Percentiles rank a stretch among this genome's conserved stretches.
phyloP scores from a whole-genome alignment of 2,113 vertebrate species.

The Xiphophorus maculatus region DNA sequence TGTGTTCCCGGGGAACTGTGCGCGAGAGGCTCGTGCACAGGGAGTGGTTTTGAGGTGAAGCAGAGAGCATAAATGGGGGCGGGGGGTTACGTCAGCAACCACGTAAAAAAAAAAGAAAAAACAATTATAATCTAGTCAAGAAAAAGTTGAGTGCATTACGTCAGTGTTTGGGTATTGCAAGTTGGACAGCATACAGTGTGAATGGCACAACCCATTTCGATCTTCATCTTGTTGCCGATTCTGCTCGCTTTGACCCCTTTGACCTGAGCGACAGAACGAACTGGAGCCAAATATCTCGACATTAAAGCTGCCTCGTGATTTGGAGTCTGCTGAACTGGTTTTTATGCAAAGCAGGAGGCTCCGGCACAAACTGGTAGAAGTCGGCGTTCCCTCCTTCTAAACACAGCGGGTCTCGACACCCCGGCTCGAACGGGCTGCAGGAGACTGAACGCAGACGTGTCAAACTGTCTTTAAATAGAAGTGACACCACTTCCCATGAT shows the following conservation, averaged over 20 bases:
- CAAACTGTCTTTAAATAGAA: constrained; percentile 40
- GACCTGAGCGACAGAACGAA: not conserved
- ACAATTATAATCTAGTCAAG: constrained; percentile 4
- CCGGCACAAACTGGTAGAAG: not conserved
- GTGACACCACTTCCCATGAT: constrained; percentile 16
- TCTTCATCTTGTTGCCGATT: not conserved
- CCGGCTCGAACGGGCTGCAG: constrained; percentile 8
- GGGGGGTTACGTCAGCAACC: constrained; percentile 43
- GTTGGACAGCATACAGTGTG: not conserved
- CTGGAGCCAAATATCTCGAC: not conserved
- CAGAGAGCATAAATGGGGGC: not conserved
- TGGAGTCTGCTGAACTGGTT: constrained; percentile 19
- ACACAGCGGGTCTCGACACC: constrained; percentile 9
- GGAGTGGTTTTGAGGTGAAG: constrained; percentile 48
- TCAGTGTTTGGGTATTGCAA: constrained; percentile 21
- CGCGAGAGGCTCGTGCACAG: constrained; percentile 53
- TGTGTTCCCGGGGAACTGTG: constrained; percentile 22
- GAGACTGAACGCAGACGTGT: constrained; percentile 52
- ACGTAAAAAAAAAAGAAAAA: not conserved
- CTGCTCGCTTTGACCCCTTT: not conserved
- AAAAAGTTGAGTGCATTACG: not conserved
- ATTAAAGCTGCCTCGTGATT: not conserved
- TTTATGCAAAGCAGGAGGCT: constrained; percentile 26
- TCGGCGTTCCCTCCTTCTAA: not conserved
- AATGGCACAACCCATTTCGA: not conserved